A percentile compares a stretch with the other conserved stretches of the same genome.
Conservation (phyloP, 2,113 vertebrate species). For the Corythornis vintsioides region DNA sequence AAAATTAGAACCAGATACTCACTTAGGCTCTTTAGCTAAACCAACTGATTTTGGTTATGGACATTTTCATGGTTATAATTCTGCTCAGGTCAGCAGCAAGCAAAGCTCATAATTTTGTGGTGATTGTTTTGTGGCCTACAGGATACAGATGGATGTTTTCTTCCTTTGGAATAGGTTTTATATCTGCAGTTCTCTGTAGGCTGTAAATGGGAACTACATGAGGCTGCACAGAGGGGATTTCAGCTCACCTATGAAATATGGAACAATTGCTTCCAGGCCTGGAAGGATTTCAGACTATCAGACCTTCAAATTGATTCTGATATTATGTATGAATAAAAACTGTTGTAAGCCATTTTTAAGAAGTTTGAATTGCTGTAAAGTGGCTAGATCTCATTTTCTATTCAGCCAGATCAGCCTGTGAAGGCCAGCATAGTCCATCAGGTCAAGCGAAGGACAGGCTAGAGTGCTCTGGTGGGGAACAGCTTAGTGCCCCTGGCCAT, state of each 20-base stretch:
- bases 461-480: background rate
- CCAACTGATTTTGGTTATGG: conserved; percentile 21
- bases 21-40: conserved; percentile 9
- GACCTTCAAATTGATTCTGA: conserved; percentile 39
- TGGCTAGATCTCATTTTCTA: background rate
- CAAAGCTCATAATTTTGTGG: conserved; percentile 53
- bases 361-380: background rate
- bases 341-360: background rate
- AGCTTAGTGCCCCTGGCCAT: background rate
- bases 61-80: conserved; percentile 49
- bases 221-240: background rate
- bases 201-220: background rate
- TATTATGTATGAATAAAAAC: background rate
- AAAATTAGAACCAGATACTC: conserved; percentile 34
- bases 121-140: conserved; percentile 45
- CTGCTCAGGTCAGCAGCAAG: conserved; percentile 59
- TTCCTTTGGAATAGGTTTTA: conserved; percentile 5
- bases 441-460: background rate
- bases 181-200: background rate
- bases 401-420: background rate
- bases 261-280: conserved; percentile 16
- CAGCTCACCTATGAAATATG: background rate
- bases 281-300: conserved; percentile 25
- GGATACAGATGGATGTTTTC: conserved; percentile 36
- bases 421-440: accelerated